A percentile compares a stretch with the other conserved stretches of the same genome.
Conservation (phyloP, 2,888 invertebrate genomes). For the Fissipunctia ypsillon region DNA sequence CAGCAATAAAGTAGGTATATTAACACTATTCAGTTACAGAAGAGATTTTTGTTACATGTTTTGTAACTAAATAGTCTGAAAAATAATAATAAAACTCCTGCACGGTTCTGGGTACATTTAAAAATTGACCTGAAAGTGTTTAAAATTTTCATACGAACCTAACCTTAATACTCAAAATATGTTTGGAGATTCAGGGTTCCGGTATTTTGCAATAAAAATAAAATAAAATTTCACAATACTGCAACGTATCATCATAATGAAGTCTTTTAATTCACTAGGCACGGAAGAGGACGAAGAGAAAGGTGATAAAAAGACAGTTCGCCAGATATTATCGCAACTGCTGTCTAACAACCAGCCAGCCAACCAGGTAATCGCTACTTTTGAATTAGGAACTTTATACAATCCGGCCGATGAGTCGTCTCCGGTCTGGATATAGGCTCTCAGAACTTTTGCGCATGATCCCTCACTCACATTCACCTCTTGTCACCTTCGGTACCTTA, state of each 20-base stretch:
- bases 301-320: slow-evolving; percentile 87
- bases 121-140: neutral
- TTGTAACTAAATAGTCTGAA: neutral
- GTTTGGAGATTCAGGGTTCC: neutral
- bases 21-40: too few species aligned
- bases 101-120: neutral
- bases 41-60: neutral
- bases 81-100: neutral
- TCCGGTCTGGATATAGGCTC: too few species aligned
- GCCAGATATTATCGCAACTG: slow-evolving; percentile 86
- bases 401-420: neutral
- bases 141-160: neutral
- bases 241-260: neutral
- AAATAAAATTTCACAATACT: neutral
- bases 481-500: too few species aligned
- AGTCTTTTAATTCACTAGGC: slow-evolving; percentile 55
- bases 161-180: neutral
- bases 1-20: too few species aligned
- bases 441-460: too few species aligned
- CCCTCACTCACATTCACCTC: too few species aligned
- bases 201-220: neutral
- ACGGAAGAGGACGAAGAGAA: slow-evolving; percentile 87
- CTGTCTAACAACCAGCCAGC: slow-evolving; percentile 87
- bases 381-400: neutral
- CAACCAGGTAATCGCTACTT: slow-evolving; percentile 79